Conservation (phyloP, 2,797 vertebrate genomes). For the Anas bernieri region DNA sequence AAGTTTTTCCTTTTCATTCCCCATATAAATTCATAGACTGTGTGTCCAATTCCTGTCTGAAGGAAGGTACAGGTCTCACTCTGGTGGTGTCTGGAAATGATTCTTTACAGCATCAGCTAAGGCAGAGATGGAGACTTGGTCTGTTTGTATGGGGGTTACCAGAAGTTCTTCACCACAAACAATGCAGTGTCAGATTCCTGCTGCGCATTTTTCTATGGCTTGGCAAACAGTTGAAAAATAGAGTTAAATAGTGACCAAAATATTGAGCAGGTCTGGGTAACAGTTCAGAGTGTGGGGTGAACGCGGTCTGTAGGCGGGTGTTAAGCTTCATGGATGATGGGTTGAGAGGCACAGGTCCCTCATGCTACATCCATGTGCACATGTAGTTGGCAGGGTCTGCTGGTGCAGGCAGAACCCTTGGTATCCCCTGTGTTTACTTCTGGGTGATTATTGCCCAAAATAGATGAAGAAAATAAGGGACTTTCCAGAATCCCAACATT, state of each 20-base stretch:
- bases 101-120: neutral
- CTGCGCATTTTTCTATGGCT: neutral
- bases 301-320: neutral
- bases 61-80: neutral
- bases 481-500: neutral
- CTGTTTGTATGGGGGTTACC: neutral
- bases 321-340: neutral
- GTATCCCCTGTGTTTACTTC: neutral
- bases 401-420: neutral
- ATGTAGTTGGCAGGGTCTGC: neutral
- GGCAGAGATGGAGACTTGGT: neutral
- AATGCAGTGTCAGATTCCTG: neutral
- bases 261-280: neutral
- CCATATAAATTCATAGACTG: constrained; percentile 25
- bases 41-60: constrained; percentile 6
- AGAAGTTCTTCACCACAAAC: neutral
- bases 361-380: fast-evolving
- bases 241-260: neutral
- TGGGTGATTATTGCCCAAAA: neutral
- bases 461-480: neutral
- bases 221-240: neutral
- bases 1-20: constrained; percentile 19
- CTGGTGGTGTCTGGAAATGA: neutral
- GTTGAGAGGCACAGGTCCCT: neutral
- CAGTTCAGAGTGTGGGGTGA: neutral